Evolutionary conservation across 2,113 vertebrate species (phyloP).

Genomic region (Orycteropus afer): DNA sequence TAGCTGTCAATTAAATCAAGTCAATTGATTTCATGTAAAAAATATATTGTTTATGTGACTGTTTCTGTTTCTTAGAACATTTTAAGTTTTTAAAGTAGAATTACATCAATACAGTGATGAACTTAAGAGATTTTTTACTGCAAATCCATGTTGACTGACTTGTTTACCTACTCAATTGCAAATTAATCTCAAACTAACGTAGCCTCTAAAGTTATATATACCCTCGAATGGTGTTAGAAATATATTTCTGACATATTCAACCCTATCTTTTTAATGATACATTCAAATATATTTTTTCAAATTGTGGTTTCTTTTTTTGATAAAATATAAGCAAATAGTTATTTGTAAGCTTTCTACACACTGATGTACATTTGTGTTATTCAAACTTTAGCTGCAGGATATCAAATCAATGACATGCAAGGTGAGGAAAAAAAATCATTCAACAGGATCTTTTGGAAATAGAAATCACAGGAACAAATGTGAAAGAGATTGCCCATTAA

Average conservation of each 20-base stretch:
- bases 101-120: background rate
- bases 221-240: background rate
- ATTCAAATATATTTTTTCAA: background rate
- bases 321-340: constrained; percentile 41
- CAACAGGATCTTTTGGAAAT: constrained; percentile 23
- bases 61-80: background rate
- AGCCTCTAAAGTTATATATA: background rate
- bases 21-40: background rate
- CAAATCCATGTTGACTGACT: background rate
- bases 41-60: background rate
- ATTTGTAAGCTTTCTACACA: constrained; percentile 27
- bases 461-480: background rate
- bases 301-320: background rate
- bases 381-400: background rate
- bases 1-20: constrained; percentile 18
- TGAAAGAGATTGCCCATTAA: background rate
- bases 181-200: constrained; percentile 43
- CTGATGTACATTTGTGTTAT: constrained; percentile 42
- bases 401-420: constrained; percentile 51
- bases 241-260: constrained; percentile 54
- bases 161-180: background rate
- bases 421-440: background rate
- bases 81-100: background rate
- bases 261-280: constrained; percentile 3
- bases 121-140: constrained; percentile 1